Evolutionary conservation across 2,888 invertebrate genomes (phyloP).

Genomic region (Apoda limacodes): DNA sequence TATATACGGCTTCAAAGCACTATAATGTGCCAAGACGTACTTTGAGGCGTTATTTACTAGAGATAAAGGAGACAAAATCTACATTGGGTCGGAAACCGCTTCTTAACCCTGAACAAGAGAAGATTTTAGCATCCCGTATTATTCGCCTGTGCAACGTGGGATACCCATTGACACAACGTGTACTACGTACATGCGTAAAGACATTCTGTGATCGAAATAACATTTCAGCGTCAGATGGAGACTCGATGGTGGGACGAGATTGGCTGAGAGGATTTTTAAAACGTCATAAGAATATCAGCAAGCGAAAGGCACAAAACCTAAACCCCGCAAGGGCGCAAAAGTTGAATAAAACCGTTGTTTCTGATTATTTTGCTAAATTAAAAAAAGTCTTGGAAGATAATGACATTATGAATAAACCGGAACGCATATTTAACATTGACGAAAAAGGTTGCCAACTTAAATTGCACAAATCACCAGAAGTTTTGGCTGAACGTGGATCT

Average conservation of each 20-base stretch:
- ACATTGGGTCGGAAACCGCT: constrained; percentile 11
- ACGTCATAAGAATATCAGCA: constrained; percentile 13
- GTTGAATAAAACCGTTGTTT: constrained; percentile 12
- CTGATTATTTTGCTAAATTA: constrained; percentile 16
- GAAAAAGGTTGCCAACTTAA: constrained; percentile 13
- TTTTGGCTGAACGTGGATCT: constrained; percentile 15
- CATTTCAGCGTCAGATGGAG: not conserved
- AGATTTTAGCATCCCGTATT: too few relatives aligned
- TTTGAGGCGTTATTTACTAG: constrained; percentile 12
- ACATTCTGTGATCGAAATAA: constrained; percentile 1
- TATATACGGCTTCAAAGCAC: constrained; percentile 6
- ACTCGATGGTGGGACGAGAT: not conserved
- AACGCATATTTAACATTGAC: constrained; percentile 12
- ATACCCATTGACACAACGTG: constrained; percentile 10
- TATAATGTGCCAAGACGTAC: constrained; percentile 10
- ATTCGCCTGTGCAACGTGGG: constrained; percentile 8
- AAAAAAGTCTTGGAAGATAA: constrained; percentile 13
- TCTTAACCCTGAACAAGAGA: constrained; percentile 12
- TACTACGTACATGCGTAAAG: constrained; percentile 5
- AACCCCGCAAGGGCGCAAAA: constrained; percentile 16
- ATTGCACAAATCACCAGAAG: constrained; percentile 15
- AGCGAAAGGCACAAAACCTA: constrained; percentile 11
- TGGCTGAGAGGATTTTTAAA: constrained; percentile 7
- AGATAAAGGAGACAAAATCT: constrained; percentile 9
- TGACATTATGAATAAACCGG: constrained; percentile 15